Percentiles rank a stretch among this genome's conserved stretches.
Evolutionary conservation across 2,113 vertebrate species (phyloP).

Genomic region (Gobius niger): DNA sequence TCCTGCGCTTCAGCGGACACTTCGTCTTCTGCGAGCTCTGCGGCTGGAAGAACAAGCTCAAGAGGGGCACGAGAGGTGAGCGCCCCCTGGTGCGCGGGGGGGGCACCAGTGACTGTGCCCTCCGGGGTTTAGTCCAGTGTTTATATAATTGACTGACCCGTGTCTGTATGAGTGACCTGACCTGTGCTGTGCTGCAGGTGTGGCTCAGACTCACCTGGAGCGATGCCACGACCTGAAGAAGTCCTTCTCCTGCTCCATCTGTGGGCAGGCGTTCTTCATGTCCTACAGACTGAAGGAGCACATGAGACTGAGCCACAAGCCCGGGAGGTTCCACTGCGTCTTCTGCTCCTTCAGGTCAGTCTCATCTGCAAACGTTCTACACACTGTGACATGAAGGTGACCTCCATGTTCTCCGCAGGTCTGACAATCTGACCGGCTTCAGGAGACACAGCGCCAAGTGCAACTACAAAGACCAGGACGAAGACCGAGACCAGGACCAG

Average conservation of each 20-base stretch:
- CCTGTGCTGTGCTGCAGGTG: conserved; percentile 39
- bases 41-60: conserved; percentile 64
- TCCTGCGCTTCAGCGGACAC: conserved; percentile 39
- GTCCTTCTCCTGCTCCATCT: conserved; percentile 36
- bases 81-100: too few relatives aligned
- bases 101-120: too few relatives aligned
- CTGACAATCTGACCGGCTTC: background rate
- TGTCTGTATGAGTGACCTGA: too few relatives aligned
- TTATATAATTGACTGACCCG: too few relatives aligned
- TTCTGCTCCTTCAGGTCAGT: conserved; percentile 68
- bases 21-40: conserved; percentile 63
- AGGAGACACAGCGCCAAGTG: background rate
- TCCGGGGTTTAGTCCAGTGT: too few relatives aligned
- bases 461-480: background rate
- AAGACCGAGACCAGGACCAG: background rate
- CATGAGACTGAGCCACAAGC: conserved; percentile 40
- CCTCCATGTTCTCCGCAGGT: too few relatives aligned
- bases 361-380: too few relatives aligned
- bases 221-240: conserved; percentile 48
- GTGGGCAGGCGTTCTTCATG: conserved; percentile 56
- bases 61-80: conserved; percentile 42
- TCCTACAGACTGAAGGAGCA: conserved; percentile 64
- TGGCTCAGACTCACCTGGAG: conserved; percentile 60
- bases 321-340: conserved; percentile 65
- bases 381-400: too few relatives aligned